phyloP scores from a whole-genome alignment of 2,888 invertebrate species.

The Apoda limacodes region DNA sequence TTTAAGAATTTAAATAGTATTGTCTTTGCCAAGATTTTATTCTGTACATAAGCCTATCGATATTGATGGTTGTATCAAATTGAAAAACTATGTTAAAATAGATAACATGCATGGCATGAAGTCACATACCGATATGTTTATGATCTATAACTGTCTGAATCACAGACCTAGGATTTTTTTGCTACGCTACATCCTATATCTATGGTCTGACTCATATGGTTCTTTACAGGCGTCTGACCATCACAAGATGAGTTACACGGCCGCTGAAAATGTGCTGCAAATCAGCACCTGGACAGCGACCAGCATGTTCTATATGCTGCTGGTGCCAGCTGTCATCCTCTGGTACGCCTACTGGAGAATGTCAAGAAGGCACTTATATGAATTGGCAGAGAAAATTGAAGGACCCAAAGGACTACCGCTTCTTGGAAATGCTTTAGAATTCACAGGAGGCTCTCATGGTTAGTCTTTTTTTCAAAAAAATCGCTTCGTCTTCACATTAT shows the following conservation, averaged over 20 bases:
- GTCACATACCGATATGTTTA: constrained; percentile 6
- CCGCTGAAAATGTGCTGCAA: constrained; percentile 50
- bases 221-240: no score
- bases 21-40: no score
- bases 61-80: no score
- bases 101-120: no score
- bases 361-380: constrained; percentile 77
- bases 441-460: constrained; percentile 80
- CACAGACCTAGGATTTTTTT: no score
- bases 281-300: constrained; percentile 70
- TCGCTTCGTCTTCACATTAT: no score
- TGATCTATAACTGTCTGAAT: constrained; percentile 1
- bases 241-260: constrained; percentile 46
- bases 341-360: constrained; percentile 82
- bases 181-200: no score
- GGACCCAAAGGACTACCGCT: constrained; percentile 81
- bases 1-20: no score
- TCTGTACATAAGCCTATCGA: no score
- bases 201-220: constrained; percentile 16
- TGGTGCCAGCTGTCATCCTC: constrained; percentile 76
- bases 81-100: no score
- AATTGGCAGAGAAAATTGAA: constrained; percentile 77
- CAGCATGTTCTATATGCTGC: constrained; percentile 77
- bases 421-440: constrained; percentile 80
- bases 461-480: no score